Evolutionary conservation across 2,888 invertebrate genomes (phyloP).

Genomic region (Eumerus sabulonum): DNA sequence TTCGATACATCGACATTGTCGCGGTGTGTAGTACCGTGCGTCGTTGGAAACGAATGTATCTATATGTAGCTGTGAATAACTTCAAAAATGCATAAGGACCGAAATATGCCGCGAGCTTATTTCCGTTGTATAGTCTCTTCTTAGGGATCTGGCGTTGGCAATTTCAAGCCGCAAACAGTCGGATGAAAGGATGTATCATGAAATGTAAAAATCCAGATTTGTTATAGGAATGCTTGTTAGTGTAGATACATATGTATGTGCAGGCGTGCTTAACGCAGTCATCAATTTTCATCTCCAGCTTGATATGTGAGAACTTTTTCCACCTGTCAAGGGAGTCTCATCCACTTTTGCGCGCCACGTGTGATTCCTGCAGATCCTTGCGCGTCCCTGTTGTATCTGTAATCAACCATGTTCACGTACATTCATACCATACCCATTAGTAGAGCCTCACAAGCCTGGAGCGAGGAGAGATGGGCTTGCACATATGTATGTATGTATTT

Average conservation of each 20-base stretch:
- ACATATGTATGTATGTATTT: not conserved
- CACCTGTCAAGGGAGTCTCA: slow-evolving; percentile 52
- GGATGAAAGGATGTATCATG: slow-evolving; percentile 5
- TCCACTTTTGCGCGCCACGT: slow-evolving; percentile 38
- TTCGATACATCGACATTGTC: slow-evolving; percentile 12
- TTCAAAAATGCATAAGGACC: too few relatives aligned
- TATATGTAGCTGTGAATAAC: too few relatives aligned
- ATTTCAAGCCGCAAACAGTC: too few relatives aligned
- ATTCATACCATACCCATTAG: slow-evolving; percentile 9
- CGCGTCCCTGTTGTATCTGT: slow-evolving; percentile 9
- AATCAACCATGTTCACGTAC: slow-evolving; percentile 15
- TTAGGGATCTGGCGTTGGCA: too few relatives aligned
- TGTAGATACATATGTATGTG: too few relatives aligned
- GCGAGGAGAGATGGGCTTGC: not conserved
- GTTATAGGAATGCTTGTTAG: not conserved
- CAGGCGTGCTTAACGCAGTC: not conserved
- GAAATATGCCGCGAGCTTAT: too few relatives aligned
- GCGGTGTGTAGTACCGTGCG: too few relatives aligned
- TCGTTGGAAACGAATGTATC: too few relatives aligned
- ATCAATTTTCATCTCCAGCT: slow-evolving; percentile 19
- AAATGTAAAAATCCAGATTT: slow-evolving; percentile 20
- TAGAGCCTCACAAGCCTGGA: slow-evolving; percentile 16
- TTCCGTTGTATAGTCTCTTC: too few relatives aligned
- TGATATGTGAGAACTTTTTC: slow-evolving; percentile 41
- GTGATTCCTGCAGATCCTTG: slow-evolving; percentile 42